phyloP scores from a whole-genome alignment of 2,888 invertebrate genomes.

The Hemicrepidius hirtus region DNA sequence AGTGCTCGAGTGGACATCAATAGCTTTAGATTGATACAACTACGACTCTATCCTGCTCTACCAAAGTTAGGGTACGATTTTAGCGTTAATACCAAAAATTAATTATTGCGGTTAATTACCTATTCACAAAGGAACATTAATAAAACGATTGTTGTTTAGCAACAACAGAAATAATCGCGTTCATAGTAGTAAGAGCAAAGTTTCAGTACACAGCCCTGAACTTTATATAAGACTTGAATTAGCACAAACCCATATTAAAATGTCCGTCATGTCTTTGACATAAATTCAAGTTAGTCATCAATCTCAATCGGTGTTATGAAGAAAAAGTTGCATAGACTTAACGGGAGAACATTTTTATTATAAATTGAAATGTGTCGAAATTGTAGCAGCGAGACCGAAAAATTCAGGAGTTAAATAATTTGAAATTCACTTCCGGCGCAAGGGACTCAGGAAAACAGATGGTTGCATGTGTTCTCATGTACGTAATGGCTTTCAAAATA shows the following conservation, averaged over 20 bases:
- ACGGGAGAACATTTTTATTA: neutral
- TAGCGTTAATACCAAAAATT: neutral
- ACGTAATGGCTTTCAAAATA: constrained; percentile 46
- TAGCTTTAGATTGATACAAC: constrained; percentile 14
- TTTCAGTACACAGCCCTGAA: neutral
- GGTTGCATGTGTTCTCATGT: constrained; percentile 42
- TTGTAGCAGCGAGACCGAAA: neutral
- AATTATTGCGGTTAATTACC: constrained; percentile 14
- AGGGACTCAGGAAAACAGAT: constrained; percentile 25
- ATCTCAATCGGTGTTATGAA: neutral
- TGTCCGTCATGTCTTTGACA: neutral
- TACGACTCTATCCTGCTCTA: neutral
- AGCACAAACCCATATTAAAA: constrained; percentile 1
- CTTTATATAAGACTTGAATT: neutral
- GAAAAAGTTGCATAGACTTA: neutral
- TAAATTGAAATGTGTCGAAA: constrained; percentile 8
- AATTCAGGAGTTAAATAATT: constrained; percentile 26
- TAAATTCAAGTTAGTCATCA: neutral
- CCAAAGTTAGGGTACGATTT: neutral
- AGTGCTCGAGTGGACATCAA: constrained; percentile 23
- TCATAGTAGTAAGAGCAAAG: constrained; percentile 19
- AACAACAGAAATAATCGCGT: neutral
- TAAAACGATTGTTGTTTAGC: neutral
- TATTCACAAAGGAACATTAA: neutral
- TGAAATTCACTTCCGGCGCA: constrained; percentile 11